Conservation (phyloP, 2,113 vertebrate genomes). For the Tichodroma muraria region DNA sequence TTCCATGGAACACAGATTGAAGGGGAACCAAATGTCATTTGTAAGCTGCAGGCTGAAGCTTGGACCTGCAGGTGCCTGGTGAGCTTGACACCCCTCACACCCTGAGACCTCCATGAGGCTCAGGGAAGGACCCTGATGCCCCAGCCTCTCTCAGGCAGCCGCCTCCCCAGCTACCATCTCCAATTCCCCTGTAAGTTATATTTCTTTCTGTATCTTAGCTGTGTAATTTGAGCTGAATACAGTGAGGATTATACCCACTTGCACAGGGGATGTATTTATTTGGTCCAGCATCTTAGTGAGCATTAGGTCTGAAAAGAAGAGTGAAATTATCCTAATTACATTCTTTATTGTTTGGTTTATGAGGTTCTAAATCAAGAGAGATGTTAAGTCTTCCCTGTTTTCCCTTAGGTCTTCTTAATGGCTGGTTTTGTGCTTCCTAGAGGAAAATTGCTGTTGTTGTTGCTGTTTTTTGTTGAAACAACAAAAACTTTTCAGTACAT, state of each 20-base stretch:
- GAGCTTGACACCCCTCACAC: not conserved
- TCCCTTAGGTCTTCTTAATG: not conserved
- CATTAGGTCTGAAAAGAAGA: not conserved
- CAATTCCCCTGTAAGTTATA: not conserved
- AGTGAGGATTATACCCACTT: not conserved
- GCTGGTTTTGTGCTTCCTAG: not conserved
- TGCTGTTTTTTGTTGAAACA: not conserved
- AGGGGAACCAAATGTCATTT: not conserved
- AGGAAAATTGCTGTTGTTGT: not conserved
- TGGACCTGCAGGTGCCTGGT: not conserved
- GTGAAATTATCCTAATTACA: not conserved
- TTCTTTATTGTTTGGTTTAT: not conserved
- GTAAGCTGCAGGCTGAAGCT: not conserved
- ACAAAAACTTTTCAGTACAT: not conserved
- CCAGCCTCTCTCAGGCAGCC: not conserved
- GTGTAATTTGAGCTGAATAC: not conserved
- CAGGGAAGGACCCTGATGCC: too few species aligned
- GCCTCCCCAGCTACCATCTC: not conserved
- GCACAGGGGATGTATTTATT: not conserved
- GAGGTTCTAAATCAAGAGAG: not conserved
- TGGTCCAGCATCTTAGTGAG: not conserved
- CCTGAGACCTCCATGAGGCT: not conserved
- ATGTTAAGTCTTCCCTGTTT: not conserved
- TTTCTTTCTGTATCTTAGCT: not conserved
- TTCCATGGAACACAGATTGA: not conserved